A percentile compares a stretch with the other conserved stretches of the same genome.
Conservation (phyloP, 2,888 invertebrate species). For the Opisthograptis luteolata region DNA sequence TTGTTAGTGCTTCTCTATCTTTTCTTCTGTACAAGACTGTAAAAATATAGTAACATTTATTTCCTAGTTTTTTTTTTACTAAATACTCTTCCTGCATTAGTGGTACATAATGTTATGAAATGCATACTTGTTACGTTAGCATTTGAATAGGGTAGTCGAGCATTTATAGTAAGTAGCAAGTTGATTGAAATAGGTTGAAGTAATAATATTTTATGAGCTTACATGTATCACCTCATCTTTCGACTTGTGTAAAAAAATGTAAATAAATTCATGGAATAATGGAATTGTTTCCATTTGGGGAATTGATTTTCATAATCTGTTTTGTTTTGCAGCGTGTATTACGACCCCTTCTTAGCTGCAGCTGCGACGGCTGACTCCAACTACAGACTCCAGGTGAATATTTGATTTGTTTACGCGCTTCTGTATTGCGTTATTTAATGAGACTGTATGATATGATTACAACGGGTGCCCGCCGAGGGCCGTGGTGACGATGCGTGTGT, state of each 20-base stretch:
- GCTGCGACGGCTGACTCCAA: slow-evolving; percentile 93
- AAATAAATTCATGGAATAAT: background rate
- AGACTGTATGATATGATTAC: background rate
- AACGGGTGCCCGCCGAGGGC: background rate
- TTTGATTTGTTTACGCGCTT: slow-evolving; percentile 8
- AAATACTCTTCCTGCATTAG: slow-evolving; percentile 31
- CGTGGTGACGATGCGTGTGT: slow-evolving; percentile 68
- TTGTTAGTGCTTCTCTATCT: slow-evolving; percentile 35
- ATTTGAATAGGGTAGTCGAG: slow-evolving; percentile 19
- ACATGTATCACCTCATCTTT: slow-evolving; percentile 21
- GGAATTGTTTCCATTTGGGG: background rate
- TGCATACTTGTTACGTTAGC: slow-evolving; percentile 22
- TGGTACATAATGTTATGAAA: slow-evolving; percentile 17
- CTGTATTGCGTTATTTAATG: background rate
- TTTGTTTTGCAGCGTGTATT: slow-evolving; percentile 92
- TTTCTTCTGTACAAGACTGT: slow-evolving; percentile 31
- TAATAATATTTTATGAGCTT: slow-evolving; percentile 21
- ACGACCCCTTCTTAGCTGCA: slow-evolving; percentile 97
- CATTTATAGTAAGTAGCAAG: slow-evolving; percentile 11
- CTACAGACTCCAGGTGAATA: slow-evolving; percentile 94
- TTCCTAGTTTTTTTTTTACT: slow-evolving; percentile 23
- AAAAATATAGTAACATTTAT: slow-evolving; percentile 23
- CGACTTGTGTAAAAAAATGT: slow-evolving; percentile 6
- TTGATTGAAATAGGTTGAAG: slow-evolving; percentile 13
- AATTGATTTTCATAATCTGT: slow-evolving; percentile 28